Evolutionary conservation across 2,113 vertebrate genomes (phyloP).

Genomic region (Plecotus auritus): DNA sequence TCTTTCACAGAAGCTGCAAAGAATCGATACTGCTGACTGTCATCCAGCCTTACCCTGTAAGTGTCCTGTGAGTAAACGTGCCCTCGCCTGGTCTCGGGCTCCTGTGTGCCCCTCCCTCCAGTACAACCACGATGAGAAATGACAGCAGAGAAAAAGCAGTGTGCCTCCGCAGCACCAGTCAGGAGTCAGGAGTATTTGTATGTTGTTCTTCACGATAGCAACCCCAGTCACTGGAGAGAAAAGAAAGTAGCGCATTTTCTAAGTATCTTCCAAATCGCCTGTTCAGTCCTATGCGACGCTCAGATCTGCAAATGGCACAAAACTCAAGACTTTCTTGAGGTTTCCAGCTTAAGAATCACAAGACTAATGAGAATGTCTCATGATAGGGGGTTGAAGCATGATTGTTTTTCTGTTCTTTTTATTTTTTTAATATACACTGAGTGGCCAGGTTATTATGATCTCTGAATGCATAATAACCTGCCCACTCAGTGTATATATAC

Average conservation of each 20-base stretch:
- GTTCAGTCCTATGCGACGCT: not conserved
- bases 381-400: not conserved
- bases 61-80: conserved; percentile 68
- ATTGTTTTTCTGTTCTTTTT: not conserved
- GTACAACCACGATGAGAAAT: not conserved
- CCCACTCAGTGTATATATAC: no score
- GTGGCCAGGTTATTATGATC: no score
- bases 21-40: conserved; percentile 98
- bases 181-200: not conserved
- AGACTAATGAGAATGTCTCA: not conserved
- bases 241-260: not conserved
- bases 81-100: not conserved
- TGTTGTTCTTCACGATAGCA: not conserved
- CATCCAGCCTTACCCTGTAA: conserved; percentile 97
- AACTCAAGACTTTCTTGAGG: not conserved
- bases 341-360: not conserved
- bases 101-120: not conserved
- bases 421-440: no score
- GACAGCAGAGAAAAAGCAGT: not conserved
- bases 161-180: not conserved
- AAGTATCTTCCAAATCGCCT: not conserved
- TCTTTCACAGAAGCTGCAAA: conserved; percentile 93
- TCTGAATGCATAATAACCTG: no score
- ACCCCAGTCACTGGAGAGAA: not conserved
- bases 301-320: conserved; percentile 6